Percentiles rank a stretch among this genome's conserved stretches.
These are phyloP conservation scores for Phoxinus phoxinus DNA, from an alignment of 2,113 vertebrate genomes.

Conservation along the genomic window DNA sequence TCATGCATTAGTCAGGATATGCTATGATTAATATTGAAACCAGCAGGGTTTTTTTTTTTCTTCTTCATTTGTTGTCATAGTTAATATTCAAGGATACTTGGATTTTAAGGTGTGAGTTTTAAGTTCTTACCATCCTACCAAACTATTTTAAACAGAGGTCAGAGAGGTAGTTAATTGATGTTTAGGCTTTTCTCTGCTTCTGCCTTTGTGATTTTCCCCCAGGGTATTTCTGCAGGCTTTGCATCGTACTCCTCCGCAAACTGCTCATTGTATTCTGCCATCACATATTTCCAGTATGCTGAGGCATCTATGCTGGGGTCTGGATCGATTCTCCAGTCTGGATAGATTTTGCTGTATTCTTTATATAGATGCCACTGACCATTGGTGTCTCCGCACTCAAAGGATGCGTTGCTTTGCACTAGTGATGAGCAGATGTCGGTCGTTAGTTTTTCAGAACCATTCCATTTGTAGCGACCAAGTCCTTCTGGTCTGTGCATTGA, in stretches of 20 bases:
- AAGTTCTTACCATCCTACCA: background rate
- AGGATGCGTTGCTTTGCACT: accelerated
- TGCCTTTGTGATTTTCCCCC: slow-evolving; percentile 55
- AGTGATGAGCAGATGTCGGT: slow-evolving; percentile 59
- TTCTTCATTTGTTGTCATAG: no score
- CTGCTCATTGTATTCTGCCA: slow-evolving; percentile 61
- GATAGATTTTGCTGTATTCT: slow-evolving; percentile 58
- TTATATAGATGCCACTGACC: slow-evolving; percentile 24
- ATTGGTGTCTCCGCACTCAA: background rate
- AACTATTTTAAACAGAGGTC: background rate
- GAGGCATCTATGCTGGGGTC: slow-evolving; percentile 64
- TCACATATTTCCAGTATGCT: slow-evolving; percentile 72
- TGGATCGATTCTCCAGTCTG: slow-evolving; percentile 72
- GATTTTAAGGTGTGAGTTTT: background rate
- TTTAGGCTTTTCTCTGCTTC: slow-evolving; percentile 54
- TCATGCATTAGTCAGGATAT: no score
- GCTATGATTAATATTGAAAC: no score
- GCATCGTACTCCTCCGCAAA: slow-evolving; percentile 47
- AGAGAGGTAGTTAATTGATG: slow-evolving; percentile 22
- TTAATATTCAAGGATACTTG: no score
- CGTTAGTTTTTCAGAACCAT: accelerated
- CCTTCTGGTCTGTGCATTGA: slow-evolving; percentile 66
- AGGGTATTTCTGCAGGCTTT: slow-evolving; percentile 65
- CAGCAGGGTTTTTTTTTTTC: no score
- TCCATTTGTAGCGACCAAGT: accelerated